A percentile compares a stretch with the other conserved stretches of the same genome.
These are phyloP conservation scores for Amblyraja radiata DNA, from an alignment of 2,797 vertebrate genomes.

Conservation along the genomic window DNA sequence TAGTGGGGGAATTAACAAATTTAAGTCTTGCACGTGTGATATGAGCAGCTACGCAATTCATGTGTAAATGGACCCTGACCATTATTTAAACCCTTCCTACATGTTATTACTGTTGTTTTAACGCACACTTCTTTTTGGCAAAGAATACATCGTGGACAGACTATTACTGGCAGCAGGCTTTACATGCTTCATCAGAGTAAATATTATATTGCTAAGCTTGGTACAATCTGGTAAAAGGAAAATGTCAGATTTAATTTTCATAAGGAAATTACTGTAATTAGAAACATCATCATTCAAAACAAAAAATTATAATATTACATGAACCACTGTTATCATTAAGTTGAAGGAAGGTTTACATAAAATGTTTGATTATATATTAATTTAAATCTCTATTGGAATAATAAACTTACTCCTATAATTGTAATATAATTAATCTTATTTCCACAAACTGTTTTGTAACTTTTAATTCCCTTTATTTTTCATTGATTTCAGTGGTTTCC, in stretches of 20 bases:
- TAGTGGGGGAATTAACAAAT: neutral
- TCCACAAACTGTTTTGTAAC: neutral
- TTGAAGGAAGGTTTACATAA: neutral
- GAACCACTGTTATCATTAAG: neutral
- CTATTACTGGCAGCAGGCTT: neutral
- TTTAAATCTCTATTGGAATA: neutral
- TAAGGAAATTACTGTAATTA: neutral
- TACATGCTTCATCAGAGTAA: neutral
- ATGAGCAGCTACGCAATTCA: neutral
- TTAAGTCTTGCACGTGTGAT: neutral
- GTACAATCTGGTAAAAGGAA: neutral
- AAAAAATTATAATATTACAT: neutral
- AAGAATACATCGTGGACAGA: neutral
- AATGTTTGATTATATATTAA: neutral
- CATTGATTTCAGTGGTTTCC: neutral
- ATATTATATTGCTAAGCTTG: neutral
- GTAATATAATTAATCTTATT: neutral
- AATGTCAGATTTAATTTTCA: neutral
- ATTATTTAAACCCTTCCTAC: neutral
- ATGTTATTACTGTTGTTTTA: neutral
- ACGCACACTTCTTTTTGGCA: neutral
- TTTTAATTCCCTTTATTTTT: neutral
- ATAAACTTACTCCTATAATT: neutral
- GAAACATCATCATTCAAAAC: neutral
- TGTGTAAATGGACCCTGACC: neutral